Evolutionary conservation across 1,140 invertebrate species (phyloP).

Genomic region (Trialeurodes vaporariorum): DNA sequence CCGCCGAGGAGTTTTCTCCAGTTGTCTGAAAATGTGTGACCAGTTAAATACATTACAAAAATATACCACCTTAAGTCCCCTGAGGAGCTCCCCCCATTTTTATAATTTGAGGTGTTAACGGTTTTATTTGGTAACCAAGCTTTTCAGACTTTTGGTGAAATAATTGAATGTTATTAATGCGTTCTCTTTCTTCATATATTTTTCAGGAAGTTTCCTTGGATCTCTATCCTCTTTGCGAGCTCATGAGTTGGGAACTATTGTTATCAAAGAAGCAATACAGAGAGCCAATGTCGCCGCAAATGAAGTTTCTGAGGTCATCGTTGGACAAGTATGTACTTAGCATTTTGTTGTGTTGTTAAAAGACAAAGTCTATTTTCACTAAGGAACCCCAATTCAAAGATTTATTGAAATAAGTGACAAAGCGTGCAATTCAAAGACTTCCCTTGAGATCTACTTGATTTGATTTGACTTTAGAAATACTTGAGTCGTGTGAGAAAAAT

Average conservation of each 20-base stretch:
- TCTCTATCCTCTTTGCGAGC: conserved; percentile 51
- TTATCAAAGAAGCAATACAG: conserved; percentile 57
- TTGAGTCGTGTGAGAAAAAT: too few relatives aligned
- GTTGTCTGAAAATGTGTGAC: too few relatives aligned
- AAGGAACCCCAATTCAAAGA: too few relatives aligned
- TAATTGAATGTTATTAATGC: conserved; percentile 16
- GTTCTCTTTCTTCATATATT: conserved; percentile 25
- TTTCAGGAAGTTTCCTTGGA: conserved; percentile 57
- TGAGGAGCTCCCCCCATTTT: too few relatives aligned
- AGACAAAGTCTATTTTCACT: too few relatives aligned
- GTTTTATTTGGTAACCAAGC: conserved; percentile 10
- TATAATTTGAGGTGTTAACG: too few relatives aligned
- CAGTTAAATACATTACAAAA: conserved; percentile 9
- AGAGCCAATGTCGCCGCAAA: conserved; percentile 45
- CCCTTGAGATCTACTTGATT: too few relatives aligned
- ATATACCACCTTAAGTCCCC: conserved; percentile 5
- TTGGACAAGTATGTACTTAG: conserved; percentile 57
- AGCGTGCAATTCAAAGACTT: too few relatives aligned
- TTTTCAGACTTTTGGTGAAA: not conserved
- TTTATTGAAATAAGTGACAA: too few relatives aligned
- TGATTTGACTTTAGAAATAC: too few relatives aligned
- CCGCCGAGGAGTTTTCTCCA: too few relatives aligned
- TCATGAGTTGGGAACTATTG: conserved; percentile 59
- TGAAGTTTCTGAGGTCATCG: conserved; percentile 65
- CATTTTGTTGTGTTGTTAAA: too few relatives aligned